phyloP scores from a whole-genome alignment of 2,797 vertebrate genomes.

The Craterocephalus amniculus region DNA sequence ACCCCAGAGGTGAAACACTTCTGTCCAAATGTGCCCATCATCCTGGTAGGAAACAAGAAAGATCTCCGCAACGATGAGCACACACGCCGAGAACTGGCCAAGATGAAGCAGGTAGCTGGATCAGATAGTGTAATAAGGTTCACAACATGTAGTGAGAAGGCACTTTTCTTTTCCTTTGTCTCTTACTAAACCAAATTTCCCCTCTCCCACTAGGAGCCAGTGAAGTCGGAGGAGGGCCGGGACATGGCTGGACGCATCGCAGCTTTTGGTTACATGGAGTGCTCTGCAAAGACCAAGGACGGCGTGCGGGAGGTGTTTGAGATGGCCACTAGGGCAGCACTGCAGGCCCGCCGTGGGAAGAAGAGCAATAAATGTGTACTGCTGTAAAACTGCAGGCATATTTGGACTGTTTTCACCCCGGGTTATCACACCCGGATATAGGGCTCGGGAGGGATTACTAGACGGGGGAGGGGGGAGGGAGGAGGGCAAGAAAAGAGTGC shows the following conservation, averaged over 20 bases:
- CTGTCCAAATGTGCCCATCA: conserved; percentile 98
- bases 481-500: conserved; percentile 71
- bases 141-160: not conserved
- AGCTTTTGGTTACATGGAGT: conserved; percentile 98
- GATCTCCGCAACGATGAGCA: conserved; percentile 98
- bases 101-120: conserved; percentile 97
- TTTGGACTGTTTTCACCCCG: conserved; percentile 75
- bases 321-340: conserved; percentile 98
- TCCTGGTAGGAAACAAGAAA: conserved; percentile 99
- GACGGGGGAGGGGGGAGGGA: conserved; percentile 78
- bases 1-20: conserved; percentile 99
- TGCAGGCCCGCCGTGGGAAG: conserved; percentile 96
- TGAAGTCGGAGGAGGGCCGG: conserved; percentile 95
- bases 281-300: conserved; percentile 98
- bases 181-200: not conserved
- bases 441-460: conserved; percentile 69
- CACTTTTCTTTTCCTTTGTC: no score
- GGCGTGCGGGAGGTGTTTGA: conserved; percentile 98
- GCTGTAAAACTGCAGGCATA: conserved; percentile 84
- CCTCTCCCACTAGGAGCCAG: conserved; percentile 87
- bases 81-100: conserved; percentile 96
- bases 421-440: conserved; percentile 52
- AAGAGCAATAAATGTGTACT: conserved; percentile 94
- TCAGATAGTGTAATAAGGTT: not conserved
- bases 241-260: conserved; percentile 96